Percentiles rank a stretch among this genome's conserved stretches.
Evolutionary conservation across 2,113 vertebrate species (phyloP).

Genomic region (Microcebus murinus): DNA sequence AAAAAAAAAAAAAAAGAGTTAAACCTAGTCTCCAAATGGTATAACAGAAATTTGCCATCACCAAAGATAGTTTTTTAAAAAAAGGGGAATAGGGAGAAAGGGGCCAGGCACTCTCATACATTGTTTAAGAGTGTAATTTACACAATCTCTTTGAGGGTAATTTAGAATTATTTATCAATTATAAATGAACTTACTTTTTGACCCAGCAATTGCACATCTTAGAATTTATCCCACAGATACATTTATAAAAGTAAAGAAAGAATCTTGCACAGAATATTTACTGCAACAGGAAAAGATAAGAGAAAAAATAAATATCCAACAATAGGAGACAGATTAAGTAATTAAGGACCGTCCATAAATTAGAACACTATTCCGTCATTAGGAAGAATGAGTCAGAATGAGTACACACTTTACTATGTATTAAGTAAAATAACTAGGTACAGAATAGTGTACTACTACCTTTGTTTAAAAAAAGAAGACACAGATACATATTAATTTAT

Average conservation of each 20-base stretch:
- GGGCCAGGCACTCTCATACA: background rate
- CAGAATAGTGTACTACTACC: background rate
- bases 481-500: background rate
- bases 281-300: constrained; percentile 17
- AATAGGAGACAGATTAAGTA: constrained; percentile 2
- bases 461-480: background rate
- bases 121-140: background rate
- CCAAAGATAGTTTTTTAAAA: background rate
- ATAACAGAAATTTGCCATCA: constrained; percentile 41
- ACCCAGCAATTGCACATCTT: constrained; percentile 37
- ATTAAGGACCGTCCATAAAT: background rate
- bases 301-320: constrained; percentile 45
- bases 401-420: background rate
- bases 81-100: background rate
- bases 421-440: background rate
- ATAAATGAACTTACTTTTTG: constrained; percentile 54
- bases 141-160: constrained; percentile 6
- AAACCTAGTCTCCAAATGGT: background rate
- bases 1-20: too few species aligned
- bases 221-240: constrained; percentile 24
- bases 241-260: background rate
- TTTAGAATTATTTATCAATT: constrained; percentile 55
- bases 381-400: constrained; percentile 12
- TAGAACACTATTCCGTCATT: constrained; percentile 1
- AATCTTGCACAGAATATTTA: constrained; percentile 41